Base-by-base conservation (phyloP, 2,113 vertebrate species). In the Anthoscopus minutus region DNA sequence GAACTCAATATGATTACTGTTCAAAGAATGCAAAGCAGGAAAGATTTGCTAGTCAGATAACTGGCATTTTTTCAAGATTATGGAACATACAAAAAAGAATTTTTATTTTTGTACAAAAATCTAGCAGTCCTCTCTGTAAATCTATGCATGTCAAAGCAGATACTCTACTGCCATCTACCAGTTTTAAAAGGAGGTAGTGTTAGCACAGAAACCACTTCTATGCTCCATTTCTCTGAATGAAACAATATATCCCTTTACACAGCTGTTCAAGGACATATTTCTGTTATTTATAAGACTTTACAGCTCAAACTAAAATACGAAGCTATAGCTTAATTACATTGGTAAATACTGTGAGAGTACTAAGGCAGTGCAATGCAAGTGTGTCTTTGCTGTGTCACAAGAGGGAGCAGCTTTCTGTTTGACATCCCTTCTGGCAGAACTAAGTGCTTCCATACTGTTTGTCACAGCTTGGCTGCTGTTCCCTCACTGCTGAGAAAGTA, bases 101-200 rank as follows among this genome's bases (percentile, higher is more conserved):
- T 77, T 81, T 93, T 72, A 50, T 54, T 88, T 73, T 70, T 88
- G 18, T 44, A 60, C 8, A 67, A 82, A 88, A 85, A 57, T 30
- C 23, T 54, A 77, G 56, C n/a, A 16, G 15, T 44, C 48, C 10
- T 64, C n/a, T 62, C n/a, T 70, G 23, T 33, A 78, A 66, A 83
- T 33, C 74, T 72, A 45, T 2, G 62, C 25, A 62, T 13, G n/a
- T 33, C 51, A 94, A 93, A 86, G 50, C 20, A 96, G 64, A 88
- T 81, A 88, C 90, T 92, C 92, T 97, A 54, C 95, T 96, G 97
- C 95, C 97, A 97, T 78, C 97, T 97, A 95, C 69, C 96, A 89
- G 71, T 61, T 86, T 86, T 35, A 77, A 50, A 92, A 77, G 37
- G n/a, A 89, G 3, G 4, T 22, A 35, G 19, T 15, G 37, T 51